Evolutionary conservation across 2,888 invertebrate species (phyloP), one percentile per base, ranked within the genome.

Genomic region (Erannis defoliaria): DNA sequence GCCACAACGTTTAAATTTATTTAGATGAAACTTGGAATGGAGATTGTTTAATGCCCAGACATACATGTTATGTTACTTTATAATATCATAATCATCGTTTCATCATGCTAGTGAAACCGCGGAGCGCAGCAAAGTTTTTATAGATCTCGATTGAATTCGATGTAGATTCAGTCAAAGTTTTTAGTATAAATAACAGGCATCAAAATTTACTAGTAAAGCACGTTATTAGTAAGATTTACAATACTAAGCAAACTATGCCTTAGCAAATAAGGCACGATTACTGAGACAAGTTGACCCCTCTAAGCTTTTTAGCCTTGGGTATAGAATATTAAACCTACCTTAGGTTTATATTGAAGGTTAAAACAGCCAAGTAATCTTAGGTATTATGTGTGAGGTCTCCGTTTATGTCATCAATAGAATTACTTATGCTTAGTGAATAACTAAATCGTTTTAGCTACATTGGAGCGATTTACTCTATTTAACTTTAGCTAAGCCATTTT

Each of bases 191-290:
- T 35, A 42, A 18, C 23, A 23, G 0, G 4, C 2, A 40, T 18
- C 23, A n/a, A n/a, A n/a, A n/a, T 18, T 18, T 18, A 23, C 8
- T 43, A 26, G 1, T 9, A n/a, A 1, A 3, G 1, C 26, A 43
- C 14, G 12, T 23, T 35, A 40, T 51, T 29, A 40, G 19, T 40
- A 42, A 4, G 10, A 50, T 45, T 54, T 37, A 21, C 50, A 45
- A 40, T 40, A 62, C 18, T 21, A 14, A 16, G 56, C 51, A 56
- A 51, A 55, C 50, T 56, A 53, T 56, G 38, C 6, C n/a, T 61
- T 46, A 55, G 55, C 50, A 50, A 50, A 61, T 61, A 51, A 43
- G 40, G 33, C 14, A 19, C 21, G 43, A 61, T 55, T 50, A 60
- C 40, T 37, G 45, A 40, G 50, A 46, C 61, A 45, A 43, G 26